A percentile compares a stretch with the other conserved stretches of the same genome.
phyloP scores from a whole-genome alignment of 2,797 vertebrate species.

The Nyctalus aviator region DNA sequence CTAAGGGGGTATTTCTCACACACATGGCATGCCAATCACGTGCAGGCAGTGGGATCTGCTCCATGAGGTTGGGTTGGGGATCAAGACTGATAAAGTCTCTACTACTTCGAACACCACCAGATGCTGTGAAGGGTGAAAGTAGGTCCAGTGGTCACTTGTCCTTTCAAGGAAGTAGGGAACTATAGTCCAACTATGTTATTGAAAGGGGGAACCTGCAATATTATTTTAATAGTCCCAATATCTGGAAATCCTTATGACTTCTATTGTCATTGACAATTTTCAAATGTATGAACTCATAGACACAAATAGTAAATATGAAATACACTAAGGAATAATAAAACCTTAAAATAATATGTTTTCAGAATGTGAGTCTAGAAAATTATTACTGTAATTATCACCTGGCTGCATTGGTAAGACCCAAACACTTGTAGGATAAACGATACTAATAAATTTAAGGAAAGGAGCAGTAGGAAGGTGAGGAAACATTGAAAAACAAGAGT shows the following conservation, averaged over 20 bases:
- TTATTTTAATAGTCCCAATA: not conserved
- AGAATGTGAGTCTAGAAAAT: not conserved
- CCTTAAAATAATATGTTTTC: not conserved
- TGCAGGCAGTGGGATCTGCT: not conserved
- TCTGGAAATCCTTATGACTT: not conserved
- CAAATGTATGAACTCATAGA: not conserved
- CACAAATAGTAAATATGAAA: not conserved
- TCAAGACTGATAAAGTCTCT: not conserved
- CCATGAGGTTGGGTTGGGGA: not conserved
- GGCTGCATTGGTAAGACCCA: conserved; percentile 28
- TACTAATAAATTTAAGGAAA: conserved; percentile 10
- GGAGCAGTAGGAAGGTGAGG: not conserved
- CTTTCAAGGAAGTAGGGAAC: not conserved
- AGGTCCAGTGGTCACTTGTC: not conserved
- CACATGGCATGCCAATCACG: not conserved
- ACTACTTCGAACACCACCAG: not conserved
- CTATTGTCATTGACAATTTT: not conserved
- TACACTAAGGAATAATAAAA: not conserved
- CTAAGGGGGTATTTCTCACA: not conserved
- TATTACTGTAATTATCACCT: not conserved
- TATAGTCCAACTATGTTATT: not conserved
- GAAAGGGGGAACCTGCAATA: not conserved
- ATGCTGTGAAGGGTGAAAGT: not conserved
- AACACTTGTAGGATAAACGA: not conserved
- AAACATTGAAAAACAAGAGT: not conserved